phyloP scores from a whole-genome alignment of 2,113 vertebrate species.

The Cebus imitator region DNA sequence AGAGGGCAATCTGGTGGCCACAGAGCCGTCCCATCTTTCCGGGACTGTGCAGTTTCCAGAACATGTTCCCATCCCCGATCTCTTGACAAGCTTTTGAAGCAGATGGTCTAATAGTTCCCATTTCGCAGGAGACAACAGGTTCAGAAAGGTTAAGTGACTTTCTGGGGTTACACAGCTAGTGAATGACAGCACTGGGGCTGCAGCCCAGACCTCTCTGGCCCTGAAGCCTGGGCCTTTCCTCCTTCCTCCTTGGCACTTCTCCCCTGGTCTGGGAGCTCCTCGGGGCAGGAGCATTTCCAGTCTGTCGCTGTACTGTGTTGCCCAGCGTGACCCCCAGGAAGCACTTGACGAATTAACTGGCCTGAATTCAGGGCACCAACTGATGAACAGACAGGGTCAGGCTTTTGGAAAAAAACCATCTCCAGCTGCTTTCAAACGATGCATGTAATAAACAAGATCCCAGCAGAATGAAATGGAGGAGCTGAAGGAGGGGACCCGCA shows the following conservation, averaged over 20 bases:
- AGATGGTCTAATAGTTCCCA: neutral
- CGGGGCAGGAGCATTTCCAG: neutral
- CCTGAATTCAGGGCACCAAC: neutral
- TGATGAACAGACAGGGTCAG: neutral
- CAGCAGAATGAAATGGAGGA: neutral
- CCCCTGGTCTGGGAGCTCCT: neutral
- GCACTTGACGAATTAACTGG: neutral
- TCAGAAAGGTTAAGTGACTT: neutral
- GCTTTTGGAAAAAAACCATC: neutral
- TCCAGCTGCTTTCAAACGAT: neutral
- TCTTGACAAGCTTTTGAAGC: neutral
- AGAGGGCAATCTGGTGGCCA: accelerated
- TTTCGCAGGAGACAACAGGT: neutral
- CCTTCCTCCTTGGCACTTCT: neutral
- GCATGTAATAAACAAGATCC: neutral
- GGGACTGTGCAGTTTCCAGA: neutral
- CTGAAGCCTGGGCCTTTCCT: neutral
- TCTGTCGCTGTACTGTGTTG: neutral
- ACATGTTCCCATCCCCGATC: neutral
- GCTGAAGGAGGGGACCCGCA: too few species aligned
- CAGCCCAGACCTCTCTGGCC: neutral
- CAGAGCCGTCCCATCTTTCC: neutral
- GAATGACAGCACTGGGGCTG: neutral
- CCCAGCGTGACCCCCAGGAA: neutral
- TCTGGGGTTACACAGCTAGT: too few species aligned